Conservation (phyloP, 1,140 invertebrate genomes). For the Ganaspis sp. region DNA sequence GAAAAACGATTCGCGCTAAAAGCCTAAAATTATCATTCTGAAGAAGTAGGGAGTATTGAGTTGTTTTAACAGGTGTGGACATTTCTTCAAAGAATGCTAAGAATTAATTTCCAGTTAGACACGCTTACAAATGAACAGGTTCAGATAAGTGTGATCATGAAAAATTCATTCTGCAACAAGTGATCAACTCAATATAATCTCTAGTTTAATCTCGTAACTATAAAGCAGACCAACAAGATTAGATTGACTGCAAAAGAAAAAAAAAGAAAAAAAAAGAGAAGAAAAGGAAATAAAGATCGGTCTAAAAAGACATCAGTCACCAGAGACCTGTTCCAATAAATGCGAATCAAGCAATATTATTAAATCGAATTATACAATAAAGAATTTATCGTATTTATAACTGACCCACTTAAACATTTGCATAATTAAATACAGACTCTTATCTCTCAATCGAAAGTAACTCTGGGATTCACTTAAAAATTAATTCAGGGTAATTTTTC, state of each 20-base stretch:
- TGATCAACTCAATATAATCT: not conserved
- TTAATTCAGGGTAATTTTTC: too few relatives aligned
- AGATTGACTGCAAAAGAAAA: not conserved
- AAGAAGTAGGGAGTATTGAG: not conserved
- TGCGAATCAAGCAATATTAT: not conserved
- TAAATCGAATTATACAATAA: not conserved
- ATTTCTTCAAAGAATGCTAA: slow-evolving; percentile 23
- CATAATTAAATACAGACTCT: not conserved
- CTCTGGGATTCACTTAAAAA: too few relatives aligned
- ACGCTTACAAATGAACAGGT: slow-evolving; percentile 16
- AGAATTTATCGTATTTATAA: not conserved
- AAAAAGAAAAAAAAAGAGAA: not conserved
- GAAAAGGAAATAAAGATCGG: not conserved
- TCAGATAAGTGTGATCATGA: slow-evolving; percentile 20
- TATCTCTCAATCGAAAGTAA: too few relatives aligned
- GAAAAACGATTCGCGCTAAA: too few relatives aligned
- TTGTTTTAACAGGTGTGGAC: slow-evolving; percentile 13
- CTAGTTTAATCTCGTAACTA: not conserved
- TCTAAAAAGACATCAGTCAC: too few relatives aligned
- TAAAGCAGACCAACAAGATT: not conserved
- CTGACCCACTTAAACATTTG: not conserved
- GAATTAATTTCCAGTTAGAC: slow-evolving; percentile 17
- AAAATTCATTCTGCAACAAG: not conserved
- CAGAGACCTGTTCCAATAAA: not conserved
- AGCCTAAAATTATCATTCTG: not conserved